These are phyloP conservation scores for Leptinotarsa lineolata DNA, from an alignment of 1,140 invertebrate species.

Conservation along the genomic window DNA sequence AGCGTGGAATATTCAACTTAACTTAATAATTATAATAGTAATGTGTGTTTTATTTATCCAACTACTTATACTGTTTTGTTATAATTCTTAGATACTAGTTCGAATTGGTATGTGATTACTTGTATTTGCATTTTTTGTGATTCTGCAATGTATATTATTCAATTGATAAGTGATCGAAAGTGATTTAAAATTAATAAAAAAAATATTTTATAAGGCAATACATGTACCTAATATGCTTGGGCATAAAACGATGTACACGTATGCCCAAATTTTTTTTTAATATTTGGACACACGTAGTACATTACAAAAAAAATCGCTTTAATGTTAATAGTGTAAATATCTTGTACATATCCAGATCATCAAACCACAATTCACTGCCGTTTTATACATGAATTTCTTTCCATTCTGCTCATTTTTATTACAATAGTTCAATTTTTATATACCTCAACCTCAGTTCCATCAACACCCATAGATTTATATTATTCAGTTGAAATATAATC, in stretches of 20 bases:
- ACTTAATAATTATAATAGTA: constrained; percentile 13
- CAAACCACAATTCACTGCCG: constrained; percentile 25
- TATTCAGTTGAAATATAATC: constrained; percentile 29
- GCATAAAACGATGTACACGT: constrained; percentile 12
- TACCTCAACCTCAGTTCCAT: constrained; percentile 31
- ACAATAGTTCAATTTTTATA: constrained; percentile 32
- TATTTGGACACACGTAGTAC: neutral
- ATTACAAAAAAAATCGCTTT: constrained; percentile 22
- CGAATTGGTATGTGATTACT: constrained; percentile 24
- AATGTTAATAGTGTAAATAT: constrained; percentile 28
- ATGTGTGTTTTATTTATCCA: constrained; percentile 21
- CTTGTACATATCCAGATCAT: constrained; percentile 29
- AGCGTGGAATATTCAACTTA: constrained; percentile 9
- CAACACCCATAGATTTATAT: constrained; percentile 26
- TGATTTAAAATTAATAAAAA: constrained; percentile 30
- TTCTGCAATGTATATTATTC: constrained; percentile 24
- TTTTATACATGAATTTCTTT: constrained; percentile 5
- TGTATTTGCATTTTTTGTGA: constrained; percentile 24
- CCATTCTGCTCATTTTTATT: constrained; percentile 22
- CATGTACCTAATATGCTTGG: constrained; percentile 27
- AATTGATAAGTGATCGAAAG: constrained; percentile 22
- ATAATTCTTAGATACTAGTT: constrained; percentile 11
- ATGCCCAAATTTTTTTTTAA: neutral
- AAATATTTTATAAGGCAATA: constrained; percentile 21
- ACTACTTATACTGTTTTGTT: constrained; percentile 18